Evolutionary conservation across 2,113 vertebrate genomes (phyloP).

Genomic region (Chlamydotis undulata): DNA sequence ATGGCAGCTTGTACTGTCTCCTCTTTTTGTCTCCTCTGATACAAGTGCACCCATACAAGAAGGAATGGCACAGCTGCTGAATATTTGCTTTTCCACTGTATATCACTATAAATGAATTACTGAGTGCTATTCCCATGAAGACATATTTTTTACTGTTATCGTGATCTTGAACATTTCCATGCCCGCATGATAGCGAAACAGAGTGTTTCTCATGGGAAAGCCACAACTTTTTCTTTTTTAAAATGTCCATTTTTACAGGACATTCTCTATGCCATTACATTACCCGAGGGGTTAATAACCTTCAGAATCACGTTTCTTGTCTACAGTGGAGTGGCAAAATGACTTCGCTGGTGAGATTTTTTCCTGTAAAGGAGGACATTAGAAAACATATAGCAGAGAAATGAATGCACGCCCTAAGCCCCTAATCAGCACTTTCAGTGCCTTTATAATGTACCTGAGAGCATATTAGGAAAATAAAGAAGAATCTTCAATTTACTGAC

Average conservation of each 20-base stretch:
- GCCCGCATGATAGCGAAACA: neutral
- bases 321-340: conserved; percentile 22
- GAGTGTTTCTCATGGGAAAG: neutral
- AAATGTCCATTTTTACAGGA: neutral
- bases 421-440: conserved; percentile 4
- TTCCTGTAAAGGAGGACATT: neutral
- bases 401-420: neutral
- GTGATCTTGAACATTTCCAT: neutral
- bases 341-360: neutral
- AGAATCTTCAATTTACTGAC: conserved; percentile 33
- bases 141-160: neutral
- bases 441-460: neutral
- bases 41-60: neutral
- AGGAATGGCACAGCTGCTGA: neutral
- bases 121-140: neutral
- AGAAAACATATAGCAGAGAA: conserved; percentile 39
- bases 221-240: neutral
- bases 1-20: neutral
- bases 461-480: conserved; percentile 42
- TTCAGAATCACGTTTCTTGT: conserved; percentile 23
- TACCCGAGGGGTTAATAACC: conserved; percentile 42
- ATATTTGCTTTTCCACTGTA: neutral
- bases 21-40: neutral
- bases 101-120: neutral
- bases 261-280: neutral